Percentiles rank a stretch among this genome's conserved stretches.
These are phyloP conservation scores for Oppia nitens DNA, from an alignment of 1,140 invertebrate species.

Conservation along the genomic window DNA sequence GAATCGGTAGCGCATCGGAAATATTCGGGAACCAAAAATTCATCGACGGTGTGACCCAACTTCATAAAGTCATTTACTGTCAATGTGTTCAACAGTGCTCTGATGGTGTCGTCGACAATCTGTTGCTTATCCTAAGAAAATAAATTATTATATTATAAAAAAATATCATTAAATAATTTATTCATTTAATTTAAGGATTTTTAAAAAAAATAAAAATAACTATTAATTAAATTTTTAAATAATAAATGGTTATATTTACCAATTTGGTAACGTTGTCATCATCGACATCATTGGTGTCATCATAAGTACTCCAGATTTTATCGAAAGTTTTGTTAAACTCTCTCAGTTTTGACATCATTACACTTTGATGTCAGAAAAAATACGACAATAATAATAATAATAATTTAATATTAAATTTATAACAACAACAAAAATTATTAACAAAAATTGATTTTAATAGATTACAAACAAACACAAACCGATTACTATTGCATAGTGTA, in stretches of 20 bases:
- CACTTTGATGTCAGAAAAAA: too few relatives aligned
- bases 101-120: constrained; percentile 2
- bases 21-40: background rate
- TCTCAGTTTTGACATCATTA: constrained; percentile 7
- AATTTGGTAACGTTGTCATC: constrained; percentile 1
- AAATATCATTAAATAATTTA: too few relatives aligned
- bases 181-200: too few relatives aligned
- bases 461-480: background rate
- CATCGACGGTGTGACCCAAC: background rate
- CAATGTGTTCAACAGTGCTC: constrained; percentile 2
- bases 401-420: too few relatives aligned
- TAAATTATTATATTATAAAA: too few relatives aligned
- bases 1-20: constrained; percentile 14
- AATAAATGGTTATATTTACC: background rate
- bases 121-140: background rate
- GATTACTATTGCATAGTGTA: constrained; percentile 20
- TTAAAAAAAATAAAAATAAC: background rate
- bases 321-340: background rate
- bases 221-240: background rate
- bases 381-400: too few relatives aligned
- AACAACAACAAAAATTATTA: too few relatives aligned
- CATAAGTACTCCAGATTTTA: background rate
- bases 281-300: too few relatives aligned
- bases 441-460: too few relatives aligned
- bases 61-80: constrained; percentile 8